These are phyloP conservation scores for Allophyes oxyacanthae DNA, from an alignment of 2,888 invertebrate genomes.

Conservation along the genomic window DNA sequence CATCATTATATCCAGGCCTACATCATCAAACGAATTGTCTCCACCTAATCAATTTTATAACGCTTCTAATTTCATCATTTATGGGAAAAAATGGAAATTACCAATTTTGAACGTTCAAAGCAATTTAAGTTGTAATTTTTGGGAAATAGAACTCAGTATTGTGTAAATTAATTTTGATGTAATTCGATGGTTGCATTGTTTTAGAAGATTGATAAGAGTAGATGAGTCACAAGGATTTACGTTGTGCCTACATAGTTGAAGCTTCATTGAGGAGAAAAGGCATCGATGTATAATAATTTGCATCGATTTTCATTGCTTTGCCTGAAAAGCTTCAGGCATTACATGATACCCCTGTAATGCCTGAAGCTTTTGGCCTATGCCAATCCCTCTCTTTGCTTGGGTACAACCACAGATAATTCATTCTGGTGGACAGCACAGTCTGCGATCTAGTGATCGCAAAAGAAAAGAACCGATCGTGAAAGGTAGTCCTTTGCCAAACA, in stretches of 20 bases:
- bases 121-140: slow-evolving; percentile 33
- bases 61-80: slow-evolving; percentile 41
- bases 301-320: too few species aligned
- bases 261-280: slow-evolving; percentile 10
- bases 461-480: too few species aligned
- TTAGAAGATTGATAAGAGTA: slow-evolving; percentile 5
- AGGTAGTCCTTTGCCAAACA: too few species aligned
- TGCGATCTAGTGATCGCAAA: too few species aligned
- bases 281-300: too few species aligned
- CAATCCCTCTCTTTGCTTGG: too few species aligned
- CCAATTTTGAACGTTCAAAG: not conserved
- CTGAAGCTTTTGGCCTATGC: too few species aligned
- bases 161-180: slow-evolving; percentile 24
- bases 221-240: not conserved
- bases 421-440: too few species aligned
- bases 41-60: slow-evolving; percentile 41
- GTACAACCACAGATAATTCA: too few species aligned
- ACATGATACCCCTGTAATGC: too few species aligned
- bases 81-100: slow-evolving; percentile 43
- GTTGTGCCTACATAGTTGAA: slow-evolving; percentile 18
- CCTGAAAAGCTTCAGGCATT: too few species aligned
- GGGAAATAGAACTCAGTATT: slow-evolving; percentile 34
- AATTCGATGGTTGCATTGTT: slow-evolving; percentile 36
- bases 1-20: slow-evolving; percentile 20
- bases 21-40: slow-evolving; percentile 42